Evolutionary conservation across 2,888 invertebrate genomes (phyloP), one percentile per base, ranked within the genome.

Genomic region (Himalopsyche japonica): DNA sequence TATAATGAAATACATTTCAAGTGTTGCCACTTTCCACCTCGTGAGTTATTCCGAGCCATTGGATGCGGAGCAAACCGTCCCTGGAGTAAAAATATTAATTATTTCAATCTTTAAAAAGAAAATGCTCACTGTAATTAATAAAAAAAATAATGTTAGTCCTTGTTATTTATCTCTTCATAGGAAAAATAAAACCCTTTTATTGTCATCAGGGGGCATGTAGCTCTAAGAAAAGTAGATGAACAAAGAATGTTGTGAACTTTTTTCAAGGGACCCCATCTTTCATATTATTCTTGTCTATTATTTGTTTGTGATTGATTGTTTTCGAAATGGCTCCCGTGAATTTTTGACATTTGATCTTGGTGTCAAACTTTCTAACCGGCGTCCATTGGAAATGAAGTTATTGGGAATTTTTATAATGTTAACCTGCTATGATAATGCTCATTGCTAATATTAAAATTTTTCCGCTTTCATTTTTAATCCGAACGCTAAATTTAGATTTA

Each of bases 41-140:
- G 79, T 76, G 83, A 83, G 43, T 81, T 79, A 81, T 82, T 87
- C 87, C 87, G 87, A 87, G 87, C 87, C 87, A 86, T 81, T 86
- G 87, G 80, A 87, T 86, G 82, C 80, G 85, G 85, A 87, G 85
- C 83, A 47, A 80, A 84, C 86, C 87, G 87, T 87, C 87, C 87
- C 84, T 84, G 80, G 76, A 82, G 64, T 82, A 84, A 83, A 80
- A 80, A 82, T 81, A 83, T 81, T 79, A 83, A 84, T 80, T 82
- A 82, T 84, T 84, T 79, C 76, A 79, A 78, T 27, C 30, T 82
- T 48, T 27, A 27, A 70, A 70, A 70, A 70, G 20, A 81, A 77
- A 27, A 77, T 49, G 84, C 86, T 86, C 86, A 86, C 70, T 83
- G 76, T 76, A 78, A 78, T 37, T 77, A 81, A 43, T 81, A 70